These are phyloP conservation scores for Octopus sinensis DNA, from an alignment of 1,140 invertebrate genomes.

Conservation along the genomic window DNA sequence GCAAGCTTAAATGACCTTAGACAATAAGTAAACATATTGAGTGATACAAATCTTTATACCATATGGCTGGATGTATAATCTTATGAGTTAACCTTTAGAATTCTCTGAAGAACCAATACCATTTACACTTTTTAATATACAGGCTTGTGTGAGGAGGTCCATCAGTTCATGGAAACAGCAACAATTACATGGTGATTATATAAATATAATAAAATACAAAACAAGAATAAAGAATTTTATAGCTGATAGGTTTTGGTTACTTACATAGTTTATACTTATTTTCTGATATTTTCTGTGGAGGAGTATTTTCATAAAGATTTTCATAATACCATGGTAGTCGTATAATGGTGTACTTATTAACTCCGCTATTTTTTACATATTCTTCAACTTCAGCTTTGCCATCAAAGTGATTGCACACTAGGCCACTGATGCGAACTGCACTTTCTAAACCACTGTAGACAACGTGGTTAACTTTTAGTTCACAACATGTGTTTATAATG, in stretches of 20 bases:
- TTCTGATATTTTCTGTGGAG: neutral
- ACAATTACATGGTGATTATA: no score
- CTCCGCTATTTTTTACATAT: neutral
- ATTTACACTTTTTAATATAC: no score
- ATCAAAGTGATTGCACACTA: conserved; percentile 9
- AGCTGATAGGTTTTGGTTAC: neutral
- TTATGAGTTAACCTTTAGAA: no score
- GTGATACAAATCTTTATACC: no score
- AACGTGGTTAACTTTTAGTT: neutral
- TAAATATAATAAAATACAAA: no score
- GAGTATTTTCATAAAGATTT: conserved; percentile 10
- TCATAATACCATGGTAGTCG: conserved; percentile 6
- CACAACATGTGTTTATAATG: conserved; percentile 5
- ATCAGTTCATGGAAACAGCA: no score
- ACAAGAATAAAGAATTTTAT: no score
- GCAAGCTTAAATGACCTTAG: no score
- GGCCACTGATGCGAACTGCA: neutral
- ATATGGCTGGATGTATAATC: no score
- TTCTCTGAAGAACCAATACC: no score
- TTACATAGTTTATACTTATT: conserved; percentile 6
- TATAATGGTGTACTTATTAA: neutral
- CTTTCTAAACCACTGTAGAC: conserved; percentile 11
- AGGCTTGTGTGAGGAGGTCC: no score
- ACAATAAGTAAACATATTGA: no score
- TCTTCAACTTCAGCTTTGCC: conserved; percentile 12